phyloP scores from a whole-genome alignment of 2,888 invertebrate genomes.

The Chironomus riparius region DNA sequence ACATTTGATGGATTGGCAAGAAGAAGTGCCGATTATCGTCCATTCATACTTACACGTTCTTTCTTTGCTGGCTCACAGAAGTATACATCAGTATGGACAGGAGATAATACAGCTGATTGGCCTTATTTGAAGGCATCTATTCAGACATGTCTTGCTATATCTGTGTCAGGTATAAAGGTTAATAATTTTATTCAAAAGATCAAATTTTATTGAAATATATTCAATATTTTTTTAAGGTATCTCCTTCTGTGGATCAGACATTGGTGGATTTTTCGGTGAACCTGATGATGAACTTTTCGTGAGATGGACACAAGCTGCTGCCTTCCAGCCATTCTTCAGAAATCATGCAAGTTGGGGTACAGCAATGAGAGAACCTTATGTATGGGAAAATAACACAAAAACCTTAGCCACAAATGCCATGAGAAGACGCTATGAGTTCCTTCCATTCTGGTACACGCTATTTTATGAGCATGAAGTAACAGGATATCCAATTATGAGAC shows the following conservation, averaged over 20 bases:
- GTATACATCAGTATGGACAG: conserved; percentile 91
- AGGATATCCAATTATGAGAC: conserved; percentile 83
- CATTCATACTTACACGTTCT: conserved; percentile 85
- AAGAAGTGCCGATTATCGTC: conserved; percentile 61
- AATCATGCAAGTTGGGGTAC: conserved; percentile 97
- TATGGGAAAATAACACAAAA: conserved; percentile 65
- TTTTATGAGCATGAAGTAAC: conserved; percentile 81
- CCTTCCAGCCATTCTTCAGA: conserved; percentile 91
- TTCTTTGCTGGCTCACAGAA: conserved; percentile 59
- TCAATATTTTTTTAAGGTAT: conserved; percentile 45
- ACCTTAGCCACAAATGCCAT: conserved; percentile 63
- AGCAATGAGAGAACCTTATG: conserved; percentile 92
- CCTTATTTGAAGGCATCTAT: conserved; percentile 73
- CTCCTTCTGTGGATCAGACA: conserved; percentile 89
- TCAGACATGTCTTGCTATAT: conserved; percentile 88
- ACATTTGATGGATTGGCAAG: conserved; percentile 53
- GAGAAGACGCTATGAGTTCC: conserved; percentile 71
- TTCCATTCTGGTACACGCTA: conserved; percentile 72
- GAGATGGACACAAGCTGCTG: conserved; percentile 93
- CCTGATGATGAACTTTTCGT: conserved; percentile 85
- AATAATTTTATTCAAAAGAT: conserved; percentile 61
- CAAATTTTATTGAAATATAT: conserved; percentile 30
- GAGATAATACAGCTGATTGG: conserved; percentile 96
- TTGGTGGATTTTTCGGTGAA: conserved; percentile 97
- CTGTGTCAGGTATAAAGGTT: conserved; percentile 49